Base-by-base conservation (phyloP, 1,140 invertebrate species). In the Augochlora pura region DNA sequence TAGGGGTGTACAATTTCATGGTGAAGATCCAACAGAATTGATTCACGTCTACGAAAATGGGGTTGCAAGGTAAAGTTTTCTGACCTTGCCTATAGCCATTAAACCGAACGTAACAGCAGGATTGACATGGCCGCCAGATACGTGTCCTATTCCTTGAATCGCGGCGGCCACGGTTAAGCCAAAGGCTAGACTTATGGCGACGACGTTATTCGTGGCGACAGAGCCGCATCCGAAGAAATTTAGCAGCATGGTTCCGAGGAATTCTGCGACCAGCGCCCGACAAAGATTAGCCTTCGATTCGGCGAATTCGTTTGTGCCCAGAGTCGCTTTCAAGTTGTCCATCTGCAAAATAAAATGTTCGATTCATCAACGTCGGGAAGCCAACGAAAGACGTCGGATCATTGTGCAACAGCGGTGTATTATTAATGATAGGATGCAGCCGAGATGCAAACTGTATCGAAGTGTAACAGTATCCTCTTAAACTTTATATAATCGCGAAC, bases 91-190 rank as follows among this genome's bases (percentile, higher is more conserved):
- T 25, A 96, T 96, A 10, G 96, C 95, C 42, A 97, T 90, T 88
- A 98, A 94, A 3, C 95, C 97, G 6, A 94, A 92, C 0, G 97
- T 98, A 18, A 98, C 97, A 0, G 97, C 97, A 0, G 98, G 98
- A 94, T 99, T 99, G 63, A 99, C 94, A 90, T 98, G 98, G 38
- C 97, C 97, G 0, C 98, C 98, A 69, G 97, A 98, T 39, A 98
- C 94, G 90, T 98, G 97, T 6, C 97, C 97, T 74, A 99, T 95
- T 27, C 95, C 96, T 92, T 96, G 96, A 38, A 97, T 96, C 75
- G 95, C 94, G 70, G 96, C 96, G 83, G 97, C 98, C 59, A 99
- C 96, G 0, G 95, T 94, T 57, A 99, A 93, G 76, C 98, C 98
- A 90, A 99, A 99, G 6, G 97, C 95, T 10, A 99, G 93, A 1